These are phyloP conservation scores for Gymnocypris eckloni DNA, from an alignment of 2,797 vertebrate genomes.

Conservation along the genomic window DNA sequence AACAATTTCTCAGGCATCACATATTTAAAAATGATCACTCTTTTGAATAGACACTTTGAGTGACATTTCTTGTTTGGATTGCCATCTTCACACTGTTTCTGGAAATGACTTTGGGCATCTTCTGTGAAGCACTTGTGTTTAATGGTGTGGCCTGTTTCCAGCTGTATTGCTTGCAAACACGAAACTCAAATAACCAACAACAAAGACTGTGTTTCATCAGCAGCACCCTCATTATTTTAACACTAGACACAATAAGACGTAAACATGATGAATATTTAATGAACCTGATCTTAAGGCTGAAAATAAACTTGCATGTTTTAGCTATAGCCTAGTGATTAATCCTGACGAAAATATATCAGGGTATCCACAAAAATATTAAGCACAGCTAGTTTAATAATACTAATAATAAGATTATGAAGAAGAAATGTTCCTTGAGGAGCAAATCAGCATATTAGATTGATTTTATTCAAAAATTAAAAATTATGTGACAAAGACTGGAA, in stretches of 20 bases:
- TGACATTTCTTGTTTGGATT: background rate
- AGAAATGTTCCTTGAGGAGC: too few relatives aligned
- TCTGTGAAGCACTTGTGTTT: background rate
- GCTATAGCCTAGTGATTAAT: background rate
- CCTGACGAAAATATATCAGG: too few relatives aligned
- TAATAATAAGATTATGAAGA: too few relatives aligned
- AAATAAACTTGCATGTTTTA: background rate
- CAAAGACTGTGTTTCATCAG: slow-evolving; percentile 5
- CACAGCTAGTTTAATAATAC: too few relatives aligned
- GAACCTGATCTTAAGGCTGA: background rate
- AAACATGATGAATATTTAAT: slow-evolving; percentile 25
- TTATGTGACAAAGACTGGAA: background rate
- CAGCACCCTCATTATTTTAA: slow-evolving; percentile 27
- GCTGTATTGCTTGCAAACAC: slow-evolving; percentile 9
- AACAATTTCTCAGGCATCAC: background rate
- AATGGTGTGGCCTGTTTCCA: background rate
- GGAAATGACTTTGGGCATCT: background rate
- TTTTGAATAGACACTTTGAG: background rate
- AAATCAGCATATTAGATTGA: too few relatives aligned
- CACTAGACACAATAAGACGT: slow-evolving; percentile 2
- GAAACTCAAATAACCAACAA: slow-evolving; percentile 10
- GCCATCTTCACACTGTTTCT: background rate
- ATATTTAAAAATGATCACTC: background rate
- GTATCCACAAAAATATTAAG: too few relatives aligned
- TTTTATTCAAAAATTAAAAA: background rate